Base-by-base conservation (phyloP, 1,140 invertebrate genomes). In the Lasioglossum baleicum region DNA sequence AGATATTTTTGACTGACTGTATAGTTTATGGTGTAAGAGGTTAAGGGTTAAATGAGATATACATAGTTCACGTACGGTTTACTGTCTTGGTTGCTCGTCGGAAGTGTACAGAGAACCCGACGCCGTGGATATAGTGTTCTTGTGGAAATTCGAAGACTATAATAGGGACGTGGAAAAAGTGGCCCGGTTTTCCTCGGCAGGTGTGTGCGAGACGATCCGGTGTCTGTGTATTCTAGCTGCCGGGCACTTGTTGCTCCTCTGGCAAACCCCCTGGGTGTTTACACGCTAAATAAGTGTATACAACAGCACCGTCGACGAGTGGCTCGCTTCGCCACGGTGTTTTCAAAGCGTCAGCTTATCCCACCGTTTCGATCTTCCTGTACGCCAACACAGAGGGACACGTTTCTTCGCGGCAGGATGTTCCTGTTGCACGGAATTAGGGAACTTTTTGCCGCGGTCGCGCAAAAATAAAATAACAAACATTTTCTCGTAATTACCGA, bases 221-320 rank as follows among this genome's bases (percentile, higher is more conserved):
- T 73, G 63, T 77, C 61, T 44, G 73, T 71, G 83, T 81, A 84
- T 81, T 53, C 82, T 64, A 84, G 83, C 78, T 73, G 79, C 60
- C 53, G 77, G 83, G 83, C 90, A 90, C 90, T 90, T 90, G 90
- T 90, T 90, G 90, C 89, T 89, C 82, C 70, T 82, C 82, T 83
- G 84, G 88, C 86, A 83, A 84, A 78, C 81, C 83, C 77, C 68
- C 72, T 81, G 80, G 85, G 86, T 89, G 88, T 90, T 90, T 90
- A 90, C 88, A 87, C 83, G 85, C 87, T 90, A 90, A 90, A 90
- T 87, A 90, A 89, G 85, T 83, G 84, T 81, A 74, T 80, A 85
- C 78, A 85, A 84, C 79, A 81, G 60, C 72, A 48, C 60, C 72
- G 73, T 70, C 83, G 78, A 77, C 77, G 65, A 76, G 67, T 73